Percentiles rank a stretch among this genome's conserved stretches.
Conservation (phyloP, 2,888 invertebrate species). For the Polyploca ridens region DNA sequence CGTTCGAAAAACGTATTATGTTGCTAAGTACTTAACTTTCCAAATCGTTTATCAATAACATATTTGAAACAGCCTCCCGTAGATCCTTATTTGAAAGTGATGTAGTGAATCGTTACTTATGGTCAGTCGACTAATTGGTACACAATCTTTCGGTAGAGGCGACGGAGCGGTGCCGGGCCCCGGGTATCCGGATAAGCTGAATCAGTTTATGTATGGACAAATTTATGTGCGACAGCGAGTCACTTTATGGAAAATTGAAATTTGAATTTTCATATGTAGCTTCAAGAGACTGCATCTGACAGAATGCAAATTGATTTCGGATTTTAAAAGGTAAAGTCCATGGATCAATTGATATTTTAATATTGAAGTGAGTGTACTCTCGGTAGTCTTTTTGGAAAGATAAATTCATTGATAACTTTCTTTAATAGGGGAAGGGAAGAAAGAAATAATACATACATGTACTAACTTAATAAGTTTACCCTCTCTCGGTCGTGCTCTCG, state of each 20-base stretch:
- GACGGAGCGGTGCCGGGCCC: constrained; percentile 19
- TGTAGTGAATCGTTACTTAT: constrained; percentile 19
- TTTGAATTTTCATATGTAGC: not conserved
- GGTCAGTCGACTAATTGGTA: constrained; percentile 34
- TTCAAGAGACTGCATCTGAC: not conserved
- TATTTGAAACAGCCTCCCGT: not conserved
- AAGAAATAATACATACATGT: not conserved
- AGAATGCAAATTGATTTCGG: not conserved
- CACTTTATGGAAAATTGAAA: constrained; percentile 2
- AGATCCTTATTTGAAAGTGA: constrained; percentile 11
- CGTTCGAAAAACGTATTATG: no score
- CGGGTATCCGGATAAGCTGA: constrained; percentile 32
- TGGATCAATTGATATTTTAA: not conserved
- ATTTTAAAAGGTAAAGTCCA: not conserved
- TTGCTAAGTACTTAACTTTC: not conserved
- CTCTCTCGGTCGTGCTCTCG: not conserved
- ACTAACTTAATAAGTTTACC: not conserved
- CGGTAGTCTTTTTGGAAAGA: not conserved
- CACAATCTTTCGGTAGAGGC: constrained; percentile 30
- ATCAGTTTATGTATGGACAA: constrained; percentile 21
- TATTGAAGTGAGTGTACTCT: not conserved
- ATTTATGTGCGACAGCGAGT: constrained; percentile 14
- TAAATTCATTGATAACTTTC: not conserved
- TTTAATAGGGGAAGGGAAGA: not conserved
- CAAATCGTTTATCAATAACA: constrained; percentile 6